These are phyloP conservation scores for Archips xylosteana DNA, from an alignment of 2,888 invertebrate species.

Conservation along the genomic window DNA sequence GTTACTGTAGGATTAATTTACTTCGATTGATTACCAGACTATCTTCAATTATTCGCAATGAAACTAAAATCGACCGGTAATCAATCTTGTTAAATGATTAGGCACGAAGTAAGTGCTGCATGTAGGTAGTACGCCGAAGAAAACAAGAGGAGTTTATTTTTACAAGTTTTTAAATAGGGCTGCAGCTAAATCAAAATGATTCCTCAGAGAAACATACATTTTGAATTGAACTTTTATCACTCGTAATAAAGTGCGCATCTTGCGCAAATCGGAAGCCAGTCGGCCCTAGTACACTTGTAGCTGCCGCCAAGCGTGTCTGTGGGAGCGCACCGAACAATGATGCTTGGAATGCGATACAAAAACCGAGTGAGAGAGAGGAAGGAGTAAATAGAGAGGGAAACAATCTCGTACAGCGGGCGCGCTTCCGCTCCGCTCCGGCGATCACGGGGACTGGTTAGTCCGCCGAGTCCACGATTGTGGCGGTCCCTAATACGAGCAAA, in stretches of 20 bases:
- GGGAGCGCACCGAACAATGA: slow-evolving; percentile 75
- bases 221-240: slow-evolving; percentile 41
- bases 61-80: background rate
- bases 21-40: background rate
- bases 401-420: slow-evolving; percentile 49
- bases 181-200: slow-evolving; percentile 27
- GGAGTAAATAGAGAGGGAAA: slow-evolving; percentile 49
- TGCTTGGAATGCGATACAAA: slow-evolving; percentile 77
- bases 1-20: background rate
- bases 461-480: slow-evolving; percentile 43
- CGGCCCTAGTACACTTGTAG: slow-evolving; percentile 44
- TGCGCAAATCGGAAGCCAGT: slow-evolving; percentile 45
- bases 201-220: background rate
- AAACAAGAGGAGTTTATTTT: background rate
- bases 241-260: slow-evolving; percentile 53
- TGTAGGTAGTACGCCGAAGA: too few relatives aligned
- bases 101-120: too few relatives aligned
- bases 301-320: slow-evolving; percentile 68
- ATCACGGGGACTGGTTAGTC: slow-evolving; percentile 44
- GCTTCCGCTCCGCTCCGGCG: slow-evolving; percentile 63
- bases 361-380: slow-evolving; percentile 56
- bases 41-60: background rate
- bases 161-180: background rate
- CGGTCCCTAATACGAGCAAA: slow-evolving; percentile 5
- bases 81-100: background rate